A percentile compares a stretch with the other conserved stretches of the same genome.
Evolutionary conservation across 2,113 vertebrate species (phyloP).

Genomic region (Corvus moneduloides): DNA sequence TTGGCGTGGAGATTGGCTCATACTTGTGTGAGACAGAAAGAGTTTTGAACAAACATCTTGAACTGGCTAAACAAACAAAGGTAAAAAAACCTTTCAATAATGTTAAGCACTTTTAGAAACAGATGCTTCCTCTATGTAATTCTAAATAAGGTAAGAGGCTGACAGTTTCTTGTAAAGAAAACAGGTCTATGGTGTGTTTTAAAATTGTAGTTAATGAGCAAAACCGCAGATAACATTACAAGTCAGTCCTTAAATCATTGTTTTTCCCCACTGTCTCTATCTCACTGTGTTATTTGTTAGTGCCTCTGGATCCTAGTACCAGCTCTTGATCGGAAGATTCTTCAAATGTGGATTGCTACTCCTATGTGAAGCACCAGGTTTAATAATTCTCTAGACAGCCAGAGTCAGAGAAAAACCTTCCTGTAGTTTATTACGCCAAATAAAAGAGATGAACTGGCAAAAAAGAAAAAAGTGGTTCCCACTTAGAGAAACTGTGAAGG

Average conservation of each 20-base stretch:
- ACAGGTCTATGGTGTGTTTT: neutral
- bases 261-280: neutral
- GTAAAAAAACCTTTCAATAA: constrained; percentile 54
- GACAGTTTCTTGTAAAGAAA: neutral
- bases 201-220: neutral
- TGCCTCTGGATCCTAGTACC: neutral
- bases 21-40: constrained; percentile 72
- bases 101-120: neutral
- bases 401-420: neutral
- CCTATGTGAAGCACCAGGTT: neutral
- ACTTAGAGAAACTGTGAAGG: neutral
- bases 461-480: neutral
- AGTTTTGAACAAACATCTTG: constrained; percentile 75
- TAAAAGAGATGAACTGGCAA: neutral
- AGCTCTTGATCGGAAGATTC: neutral
- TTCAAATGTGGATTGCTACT: neutral
- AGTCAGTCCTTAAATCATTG: neutral
- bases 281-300: neutral
- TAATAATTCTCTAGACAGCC: neutral
- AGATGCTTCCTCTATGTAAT: neutral
- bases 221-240: neutral
- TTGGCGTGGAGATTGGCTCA: constrained; percentile 56
- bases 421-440: neutral
- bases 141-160: neutral
- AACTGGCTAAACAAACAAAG: constrained; percentile 77